Evolutionary conservation across 2,113 vertebrate genomes (phyloP).

Genomic region (Ivindomyrus marchei): DNA sequence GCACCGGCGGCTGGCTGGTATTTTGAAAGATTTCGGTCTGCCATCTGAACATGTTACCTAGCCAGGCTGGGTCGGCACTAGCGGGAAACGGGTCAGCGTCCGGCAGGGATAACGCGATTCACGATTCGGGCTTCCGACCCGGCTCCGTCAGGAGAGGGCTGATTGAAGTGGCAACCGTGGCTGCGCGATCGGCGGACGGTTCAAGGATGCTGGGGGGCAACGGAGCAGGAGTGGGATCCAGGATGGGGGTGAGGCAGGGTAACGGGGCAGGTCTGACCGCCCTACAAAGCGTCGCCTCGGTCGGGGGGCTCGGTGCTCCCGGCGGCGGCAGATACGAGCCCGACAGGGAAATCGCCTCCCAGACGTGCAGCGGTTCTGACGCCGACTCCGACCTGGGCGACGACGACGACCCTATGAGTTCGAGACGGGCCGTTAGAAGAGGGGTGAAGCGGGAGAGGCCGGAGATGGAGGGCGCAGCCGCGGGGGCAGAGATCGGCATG

Average conservation of each 20-base stretch:
- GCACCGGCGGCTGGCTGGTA: slow-evolving; percentile 39
- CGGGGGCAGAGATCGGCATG: slow-evolving; percentile 40
- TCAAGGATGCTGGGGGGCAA: slow-evolving; percentile 39
- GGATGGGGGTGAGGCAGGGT: slow-evolving; percentile 44
- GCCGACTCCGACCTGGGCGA: slow-evolving; percentile 75
- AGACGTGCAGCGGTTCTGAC: slow-evolving; percentile 67
- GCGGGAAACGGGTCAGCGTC: slow-evolving; percentile 62
- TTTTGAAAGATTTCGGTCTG: slow-evolving; percentile 30
- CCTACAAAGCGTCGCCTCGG: slow-evolving; percentile 40
- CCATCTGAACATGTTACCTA: slow-evolving; percentile 70
- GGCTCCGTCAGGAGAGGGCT: slow-evolving; percentile 59
- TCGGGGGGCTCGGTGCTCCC: slow-evolving; percentile 38
- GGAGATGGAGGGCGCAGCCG: slow-evolving; percentile 54
- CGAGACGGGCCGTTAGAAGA: slow-evolving; percentile 43
- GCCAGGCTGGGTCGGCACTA: slow-evolving; percentile 72
- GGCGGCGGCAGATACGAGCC: slow-evolving; percentile 44
- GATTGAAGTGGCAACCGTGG: slow-evolving; percentile 22
- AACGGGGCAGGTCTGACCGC: slow-evolving; percentile 43
- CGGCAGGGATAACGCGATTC: slow-evolving; percentile 49
- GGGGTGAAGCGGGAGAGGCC: slow-evolving; percentile 65
- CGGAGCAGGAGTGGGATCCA: slow-evolving; percentile 45
- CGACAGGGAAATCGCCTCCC: slow-evolving; percentile 33
- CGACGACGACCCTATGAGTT: slow-evolving; percentile 64
- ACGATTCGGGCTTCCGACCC: slow-evolving; percentile 59
- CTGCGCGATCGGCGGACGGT: slow-evolving; percentile 36